A percentile compares a stretch with the other conserved stretches of the same genome.
These are phyloP conservation scores for Drosophila virilis DNA, from an alignment of 1,140 invertebrate genomes.

Conservation along the genomic window DNA sequence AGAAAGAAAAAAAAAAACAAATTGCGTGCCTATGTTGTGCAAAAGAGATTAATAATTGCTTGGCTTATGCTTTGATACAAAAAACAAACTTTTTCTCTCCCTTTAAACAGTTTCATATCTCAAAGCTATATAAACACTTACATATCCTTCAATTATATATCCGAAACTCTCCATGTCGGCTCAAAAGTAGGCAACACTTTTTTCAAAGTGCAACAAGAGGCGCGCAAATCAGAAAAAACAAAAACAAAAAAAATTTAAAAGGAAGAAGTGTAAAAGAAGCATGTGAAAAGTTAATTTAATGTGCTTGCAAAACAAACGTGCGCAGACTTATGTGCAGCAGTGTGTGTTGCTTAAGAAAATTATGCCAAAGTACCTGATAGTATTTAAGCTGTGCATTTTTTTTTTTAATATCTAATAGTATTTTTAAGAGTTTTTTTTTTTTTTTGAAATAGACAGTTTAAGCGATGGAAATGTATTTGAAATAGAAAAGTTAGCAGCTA, in stretches of 20 bases:
- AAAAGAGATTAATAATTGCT: slow-evolving; percentile 3
- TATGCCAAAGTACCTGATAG: slow-evolving; percentile 84
- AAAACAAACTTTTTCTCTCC: neutral
- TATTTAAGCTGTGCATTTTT: slow-evolving; percentile 64
- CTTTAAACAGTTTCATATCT: neutral
- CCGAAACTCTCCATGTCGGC: neutral
- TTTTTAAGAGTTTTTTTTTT: slow-evolving; percentile 35
- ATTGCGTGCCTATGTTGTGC: slow-evolving; percentile 27
- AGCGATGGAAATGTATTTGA: slow-evolving; percentile 12
- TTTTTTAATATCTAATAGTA: slow-evolving; percentile 14
- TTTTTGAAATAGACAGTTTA: slow-evolving; percentile 24
- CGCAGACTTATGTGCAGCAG: neutral
- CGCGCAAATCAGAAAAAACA: slow-evolving; percentile 8
- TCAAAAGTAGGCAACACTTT: slow-evolving; percentile 19
- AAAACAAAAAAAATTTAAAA: neutral
- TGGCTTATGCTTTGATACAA: slow-evolving; percentile 1
- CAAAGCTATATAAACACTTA: neutral
- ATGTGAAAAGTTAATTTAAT: slow-evolving; percentile 6
- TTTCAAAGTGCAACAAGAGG: neutral
- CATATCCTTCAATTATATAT: neutral
- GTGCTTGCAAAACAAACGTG: slow-evolving; percentile 13
- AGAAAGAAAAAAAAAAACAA: slow-evolving; percentile 6
- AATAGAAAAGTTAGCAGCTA: slow-evolving; percentile 39
- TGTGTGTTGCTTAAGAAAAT: slow-evolving; percentile 51
- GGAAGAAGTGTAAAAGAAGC: neutral